These are phyloP conservation scores for Aphis gossypii DNA, from an alignment of 1,140 invertebrate species.

Conservation along the genomic window DNA sequence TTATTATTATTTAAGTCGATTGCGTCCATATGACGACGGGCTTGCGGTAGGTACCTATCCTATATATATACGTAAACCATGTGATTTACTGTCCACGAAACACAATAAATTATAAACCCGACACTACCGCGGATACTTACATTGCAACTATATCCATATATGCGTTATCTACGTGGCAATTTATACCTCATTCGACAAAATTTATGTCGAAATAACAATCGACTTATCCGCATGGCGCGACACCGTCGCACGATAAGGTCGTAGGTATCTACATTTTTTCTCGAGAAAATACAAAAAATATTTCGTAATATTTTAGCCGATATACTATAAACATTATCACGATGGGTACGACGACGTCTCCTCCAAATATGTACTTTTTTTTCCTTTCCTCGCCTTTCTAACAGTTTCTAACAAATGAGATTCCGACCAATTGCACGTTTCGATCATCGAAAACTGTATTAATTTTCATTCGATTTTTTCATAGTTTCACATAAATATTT, in stretches of 20 bases:
- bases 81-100: background rate
- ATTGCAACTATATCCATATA: background rate
- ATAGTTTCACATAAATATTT: background rate
- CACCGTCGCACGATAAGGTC: background rate
- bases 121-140: background rate
- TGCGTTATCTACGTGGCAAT: background rate
- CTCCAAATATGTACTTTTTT: background rate
- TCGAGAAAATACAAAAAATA: background rate
- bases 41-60: background rate
- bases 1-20: conserved; percentile 11
- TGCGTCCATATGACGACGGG: background rate
- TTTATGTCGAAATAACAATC: conserved; percentile 10
- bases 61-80: background rate
- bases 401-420: background rate
- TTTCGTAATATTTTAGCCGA: background rate
- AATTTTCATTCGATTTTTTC: background rate
- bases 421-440: background rate
- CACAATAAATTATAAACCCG: background rate
- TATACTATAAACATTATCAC: background rate
- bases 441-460: no score
- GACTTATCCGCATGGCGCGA: background rate
- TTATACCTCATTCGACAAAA: background rate
- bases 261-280: background rate
- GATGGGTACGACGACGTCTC: background rate
- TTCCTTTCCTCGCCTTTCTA: background rate